Evolutionary conservation across 2,113 vertebrate genomes (phyloP), one percentile per base, ranked within the genome.

Genomic region (Motacilla alba): DNA sequence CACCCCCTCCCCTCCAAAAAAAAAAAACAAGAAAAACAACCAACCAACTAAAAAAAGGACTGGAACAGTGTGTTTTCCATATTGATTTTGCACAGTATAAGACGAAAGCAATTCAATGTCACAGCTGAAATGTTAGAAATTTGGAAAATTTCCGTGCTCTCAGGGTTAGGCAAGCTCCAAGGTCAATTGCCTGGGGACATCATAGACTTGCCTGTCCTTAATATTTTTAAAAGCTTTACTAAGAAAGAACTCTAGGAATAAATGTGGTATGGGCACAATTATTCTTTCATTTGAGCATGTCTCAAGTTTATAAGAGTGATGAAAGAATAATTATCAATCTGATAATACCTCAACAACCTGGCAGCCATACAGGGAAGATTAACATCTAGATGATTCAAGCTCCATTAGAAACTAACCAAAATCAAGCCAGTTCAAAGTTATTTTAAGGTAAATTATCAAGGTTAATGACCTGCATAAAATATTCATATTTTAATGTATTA

Each of bases 391-490:
- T 76, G 33, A 82, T 79, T 93, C 84, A 85, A 87, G 30, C 39
- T 56, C 62, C 69, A 91, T 81, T 94, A 94, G 52, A 94, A 94
- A 92, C 47, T 84, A 91, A 92, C 73, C 44, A 92, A 96, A 93
- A 93, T 94, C 86, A 89, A 87, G 53, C 22, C 31, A 53, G 87
- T 92, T 78, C 83, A 81, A 81, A 92, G 66, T 95, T 96, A 74
- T 94, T 95, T 91, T 94, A 95, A 92, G 64, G 69, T 91, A 94
- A 89, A 91, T 87, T 81, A 94, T 89, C 41, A 87, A 78, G 91
- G 73, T 91, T 95, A 95, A 87, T 82, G 47, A 90, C 77, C 73
- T 89, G 28, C 56, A 92, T 91, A 82, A 95, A 97, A 96, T 92
- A 97, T 95, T 94, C 17, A 81, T 91, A 78, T 75, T 89, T 89